A percentile compares a stretch with the other conserved stretches of the same genome.
Evolutionary conservation across 1,140 invertebrate genomes (phyloP).

Genomic region (Dreissena rostriformis): DNA sequence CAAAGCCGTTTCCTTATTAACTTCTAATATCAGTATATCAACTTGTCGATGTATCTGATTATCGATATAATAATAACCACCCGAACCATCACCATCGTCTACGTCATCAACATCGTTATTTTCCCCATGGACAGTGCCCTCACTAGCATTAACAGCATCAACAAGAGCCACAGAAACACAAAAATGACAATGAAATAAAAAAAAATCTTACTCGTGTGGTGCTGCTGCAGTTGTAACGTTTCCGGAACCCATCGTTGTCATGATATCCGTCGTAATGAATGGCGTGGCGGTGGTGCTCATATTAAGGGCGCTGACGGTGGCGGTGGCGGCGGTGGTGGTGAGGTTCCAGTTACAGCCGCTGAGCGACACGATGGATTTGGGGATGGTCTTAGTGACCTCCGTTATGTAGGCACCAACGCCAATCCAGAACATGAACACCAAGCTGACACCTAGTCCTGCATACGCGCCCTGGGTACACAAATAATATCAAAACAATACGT

Average conservation of each 20-base stretch:
- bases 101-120: no score
- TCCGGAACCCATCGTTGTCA: slow-evolving; percentile 10
- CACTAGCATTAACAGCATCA: no score
- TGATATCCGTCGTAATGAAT: background rate
- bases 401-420: slow-evolving; percentile 91
- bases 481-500: no score
- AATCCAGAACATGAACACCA: slow-evolving; percentile 90
- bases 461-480: slow-evolving; percentile 87
- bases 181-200: background rate
- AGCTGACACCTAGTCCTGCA: slow-evolving; percentile 87
- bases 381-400: slow-evolving; percentile 82
- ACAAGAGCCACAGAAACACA: no score
- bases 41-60: background rate
- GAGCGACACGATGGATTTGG: slow-evolving; percentile 82
- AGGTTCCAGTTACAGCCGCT: slow-evolving; percentile 74
- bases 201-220: slow-evolving; percentile 33
- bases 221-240: background rate
- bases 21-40: background rate
- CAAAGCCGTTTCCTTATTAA: no score
- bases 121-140: no score
- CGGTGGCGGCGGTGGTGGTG: slow-evolving; percentile 56
- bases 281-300: slow-evolving; percentile 9
- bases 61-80: no score
- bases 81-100: no score
- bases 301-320: background rate